Base-by-base conservation (phyloP, 1,140 invertebrate genomes). In the Drosophila mayri region DNA sequence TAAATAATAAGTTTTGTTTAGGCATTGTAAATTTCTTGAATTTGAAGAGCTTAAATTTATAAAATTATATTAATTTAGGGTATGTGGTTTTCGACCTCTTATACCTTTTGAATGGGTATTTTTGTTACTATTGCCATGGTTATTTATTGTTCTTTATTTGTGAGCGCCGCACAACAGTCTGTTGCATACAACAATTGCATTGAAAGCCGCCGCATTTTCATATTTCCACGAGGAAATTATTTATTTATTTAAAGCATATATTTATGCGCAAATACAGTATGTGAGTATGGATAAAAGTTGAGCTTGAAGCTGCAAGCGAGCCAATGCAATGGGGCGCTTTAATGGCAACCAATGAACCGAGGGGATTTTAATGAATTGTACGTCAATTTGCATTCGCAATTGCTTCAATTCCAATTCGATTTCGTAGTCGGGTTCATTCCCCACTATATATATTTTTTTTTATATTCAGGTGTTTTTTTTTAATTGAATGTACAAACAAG, bases 351-450 rank as follows among this genome's bases (percentile, higher is more conserved):
- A 88, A 79, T 90, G 85, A 81, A 75, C 67, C 77, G 57, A 62
- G 50, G 52, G 54, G 70, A 70, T 81, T 88, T 88, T 85, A 88
- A 88, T 90, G 85, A 88, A 88, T 85, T 88, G 74, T 60, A 63
- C 85, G 72, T 85, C 74, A 79, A 85, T 72, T 85, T 88, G 73
- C 81, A 81, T 84, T 82, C 61, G 63, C 65, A 72, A 80, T 76
- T 74, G 62, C 50, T 80, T 76, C 76, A 65, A 71, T 84, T 79
- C 78, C 55, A 84, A 83, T 79, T 84, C 47, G 67, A 60, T 65
- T 78, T 47, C 52, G 64, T 28, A 54, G 28, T 64, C 46, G 61
- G 72, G 55, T 54, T 61, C 58, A 64, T 76, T 52, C 20, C n/a
- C n/a, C 43, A 40, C 25, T 57, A 54, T 41, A 22, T 22, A 22